Percentiles rank a stretch among this genome's conserved stretches.
Conservation (phyloP, 1,140 invertebrate species). For the Portunus trituberculatus region DNA sequence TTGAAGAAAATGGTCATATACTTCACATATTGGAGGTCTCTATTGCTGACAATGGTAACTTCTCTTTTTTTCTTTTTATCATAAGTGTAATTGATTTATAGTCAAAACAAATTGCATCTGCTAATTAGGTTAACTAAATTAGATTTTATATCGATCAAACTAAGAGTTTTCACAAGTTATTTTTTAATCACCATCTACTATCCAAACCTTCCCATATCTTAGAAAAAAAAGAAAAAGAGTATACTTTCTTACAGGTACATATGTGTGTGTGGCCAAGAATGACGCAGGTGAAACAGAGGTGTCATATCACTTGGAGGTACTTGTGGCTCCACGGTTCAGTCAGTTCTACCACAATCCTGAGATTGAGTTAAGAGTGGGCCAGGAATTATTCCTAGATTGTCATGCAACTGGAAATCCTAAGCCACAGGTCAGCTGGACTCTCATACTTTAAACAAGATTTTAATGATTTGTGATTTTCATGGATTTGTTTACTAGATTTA, state of each 20-base stretch:
- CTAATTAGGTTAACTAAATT: too few species aligned
- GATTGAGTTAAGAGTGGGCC: conserved; percentile 17
- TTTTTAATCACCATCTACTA: neutral
- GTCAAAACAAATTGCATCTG: too few species aligned
- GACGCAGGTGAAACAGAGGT: conserved; percentile 61
- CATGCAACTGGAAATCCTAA: conserved; percentile 72
- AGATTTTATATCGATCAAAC: neutral
- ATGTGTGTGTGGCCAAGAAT: conserved; percentile 71
- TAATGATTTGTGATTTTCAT: too few species aligned
- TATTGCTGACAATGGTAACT: conserved; percentile 72
- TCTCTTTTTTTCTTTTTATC: neutral
- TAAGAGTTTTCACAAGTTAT: neutral
- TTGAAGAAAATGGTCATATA: conserved; percentile 71
- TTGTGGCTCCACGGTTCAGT: conserved; percentile 71
- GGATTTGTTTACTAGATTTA: too few species aligned
- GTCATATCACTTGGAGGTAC: conserved; percentile 59
- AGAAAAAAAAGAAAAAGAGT: too few species aligned
- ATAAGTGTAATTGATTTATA: too few species aligned
- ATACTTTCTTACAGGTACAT: conserved; percentile 43
- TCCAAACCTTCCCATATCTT: neutral
- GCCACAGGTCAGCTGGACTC: conserved; percentile 65
- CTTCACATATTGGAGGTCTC: conserved; percentile 74
- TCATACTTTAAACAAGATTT: neutral
- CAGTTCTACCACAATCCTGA: conserved; percentile 68
- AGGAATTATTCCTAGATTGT: conserved; percentile 71